phyloP scores from a whole-genome alignment of 2,888 invertebrate species.

The Coelopa pilipes region DNA sequence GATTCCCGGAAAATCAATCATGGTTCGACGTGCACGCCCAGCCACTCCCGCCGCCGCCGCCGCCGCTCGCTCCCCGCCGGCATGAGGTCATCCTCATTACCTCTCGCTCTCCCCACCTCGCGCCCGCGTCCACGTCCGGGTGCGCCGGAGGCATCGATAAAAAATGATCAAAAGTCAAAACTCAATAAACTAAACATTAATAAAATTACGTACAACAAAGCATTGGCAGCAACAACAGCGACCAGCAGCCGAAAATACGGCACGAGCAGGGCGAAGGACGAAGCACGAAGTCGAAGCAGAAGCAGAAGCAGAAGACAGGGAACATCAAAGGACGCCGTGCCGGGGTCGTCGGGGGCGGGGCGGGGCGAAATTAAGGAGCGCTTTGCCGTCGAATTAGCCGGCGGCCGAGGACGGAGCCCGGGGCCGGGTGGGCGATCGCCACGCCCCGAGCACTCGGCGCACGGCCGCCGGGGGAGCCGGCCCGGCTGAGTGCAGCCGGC shows the following conservation, averaged over 20 bases:
- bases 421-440: background rate
- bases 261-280: background rate
- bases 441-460: background rate
- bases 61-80: background rate
- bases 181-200: constrained; percentile 47
- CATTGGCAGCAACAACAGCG: background rate
- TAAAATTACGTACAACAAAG: constrained; percentile 39
- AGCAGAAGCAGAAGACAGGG: too few species aligned
- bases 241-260: constrained; percentile 1
- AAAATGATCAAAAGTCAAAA: constrained; percentile 49
- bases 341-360: too few species aligned
- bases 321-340: too few species aligned
- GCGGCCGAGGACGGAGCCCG: background rate
- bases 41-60: background rate
- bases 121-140: background rate
- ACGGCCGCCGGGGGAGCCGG: too few species aligned
- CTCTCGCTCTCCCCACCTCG: background rate
- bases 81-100: constrained; percentile 20
- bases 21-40: background rate
- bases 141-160: constrained; percentile 35
- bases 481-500: constrained; percentile 17
- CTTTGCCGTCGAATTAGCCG: too few species aligned
- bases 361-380: too few species aligned
- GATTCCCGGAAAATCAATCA: constrained; percentile 24
- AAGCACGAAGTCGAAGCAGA: too few species aligned